Conservation (phyloP, 2,888 invertebrate genomes). For the Molorchus minor region DNA sequence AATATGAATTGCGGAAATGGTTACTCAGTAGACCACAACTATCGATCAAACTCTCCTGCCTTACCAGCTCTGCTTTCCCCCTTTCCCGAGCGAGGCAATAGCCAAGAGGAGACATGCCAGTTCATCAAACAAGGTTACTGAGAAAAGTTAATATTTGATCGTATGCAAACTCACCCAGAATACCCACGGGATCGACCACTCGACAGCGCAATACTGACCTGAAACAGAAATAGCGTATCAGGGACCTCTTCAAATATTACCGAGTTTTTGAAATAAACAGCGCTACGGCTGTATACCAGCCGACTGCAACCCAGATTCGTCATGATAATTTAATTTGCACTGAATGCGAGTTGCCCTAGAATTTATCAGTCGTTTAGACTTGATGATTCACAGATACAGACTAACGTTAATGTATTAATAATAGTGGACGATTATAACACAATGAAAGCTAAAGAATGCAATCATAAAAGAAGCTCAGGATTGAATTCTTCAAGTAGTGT, state of each 20-base stretch:
- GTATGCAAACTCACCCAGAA: slow-evolving; percentile 42
- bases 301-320: neutral
- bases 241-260: slow-evolving; percentile 37
- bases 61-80: slow-evolving; percentile 12
- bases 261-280: slow-evolving; percentile 15
- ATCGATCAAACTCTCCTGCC: slow-evolving; percentile 34
- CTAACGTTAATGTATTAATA: too few species aligned
- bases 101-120: slow-evolving; percentile 32
- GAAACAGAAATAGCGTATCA: slow-evolving; percentile 39
- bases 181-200: slow-evolving; percentile 23
- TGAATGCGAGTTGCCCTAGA: neutral
- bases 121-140: slow-evolving; percentile 42
- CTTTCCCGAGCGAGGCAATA: slow-evolving; percentile 27
- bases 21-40: slow-evolving; percentile 41
- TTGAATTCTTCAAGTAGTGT: too few species aligned
- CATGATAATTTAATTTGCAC: neutral
- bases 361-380: neutral
- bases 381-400: neutral
- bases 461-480: too few species aligned
- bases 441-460: too few species aligned
- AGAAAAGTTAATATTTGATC: slow-evolving; percentile 46
- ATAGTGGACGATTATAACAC: too few species aligned
- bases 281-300: neutral
- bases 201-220: slow-evolving; percentile 39
- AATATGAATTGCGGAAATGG: slow-evolving; percentile 36